Percentiles rank a stretch among this genome's conserved stretches.
These are phyloP conservation scores for Tipula confusa DNA, from an alignment of 2,888 invertebrate species.

Conservation along the genomic window DNA sequence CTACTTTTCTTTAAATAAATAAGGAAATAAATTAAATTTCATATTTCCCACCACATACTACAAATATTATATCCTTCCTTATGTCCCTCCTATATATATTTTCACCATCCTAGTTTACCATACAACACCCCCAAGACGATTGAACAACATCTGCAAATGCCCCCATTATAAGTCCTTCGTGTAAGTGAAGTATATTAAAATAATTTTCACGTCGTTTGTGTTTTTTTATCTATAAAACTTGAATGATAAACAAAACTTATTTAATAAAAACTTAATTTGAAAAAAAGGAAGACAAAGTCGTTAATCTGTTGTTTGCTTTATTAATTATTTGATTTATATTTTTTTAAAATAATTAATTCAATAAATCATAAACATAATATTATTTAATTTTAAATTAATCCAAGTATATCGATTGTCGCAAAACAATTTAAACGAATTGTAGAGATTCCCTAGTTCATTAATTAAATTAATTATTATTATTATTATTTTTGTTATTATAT, in stretches of 20 bases:
- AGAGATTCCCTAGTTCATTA: neutral
- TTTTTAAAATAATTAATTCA: neutral
- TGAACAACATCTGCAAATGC: neutral
- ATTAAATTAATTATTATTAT: neutral
- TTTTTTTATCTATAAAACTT: constrained; percentile 13
- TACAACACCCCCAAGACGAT: neutral
- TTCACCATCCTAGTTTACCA: neutral
- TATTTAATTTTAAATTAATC: neutral
- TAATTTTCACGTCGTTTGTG: constrained; percentile 26
- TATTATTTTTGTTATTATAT: neutral
- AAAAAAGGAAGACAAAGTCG: constrained; percentile 27
- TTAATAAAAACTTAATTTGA: constrained; percentile 30
- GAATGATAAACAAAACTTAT: constrained; percentile 29
- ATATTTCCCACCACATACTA: neutral
- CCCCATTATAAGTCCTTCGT: neutral
- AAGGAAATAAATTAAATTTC: neutral
- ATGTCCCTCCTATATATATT: neutral
- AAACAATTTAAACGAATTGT: neutral
- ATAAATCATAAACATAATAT: neutral
- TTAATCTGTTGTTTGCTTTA: constrained; percentile 30
- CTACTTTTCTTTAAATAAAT: neutral
- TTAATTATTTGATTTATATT: neutral
- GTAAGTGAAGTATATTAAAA: neutral
- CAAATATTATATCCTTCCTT: neutral
- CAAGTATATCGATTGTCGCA: neutral